Evolutionary conservation across 2,888 invertebrate species (phyloP).

Genomic region (Hydraecia micacea): DNA sequence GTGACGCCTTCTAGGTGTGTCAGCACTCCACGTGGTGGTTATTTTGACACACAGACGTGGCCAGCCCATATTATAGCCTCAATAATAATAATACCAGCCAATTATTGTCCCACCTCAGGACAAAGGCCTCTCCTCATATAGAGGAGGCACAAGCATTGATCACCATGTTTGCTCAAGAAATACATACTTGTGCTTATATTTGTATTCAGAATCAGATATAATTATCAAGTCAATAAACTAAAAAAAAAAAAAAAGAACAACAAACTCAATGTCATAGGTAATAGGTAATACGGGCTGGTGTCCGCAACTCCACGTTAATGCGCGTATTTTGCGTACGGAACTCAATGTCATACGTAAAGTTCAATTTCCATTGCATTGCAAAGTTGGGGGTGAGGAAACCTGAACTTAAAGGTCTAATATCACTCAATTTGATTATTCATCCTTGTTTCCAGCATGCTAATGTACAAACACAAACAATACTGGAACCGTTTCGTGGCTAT

Average conservation of each 20-base stretch:
- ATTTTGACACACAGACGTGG: too few relatives aligned
- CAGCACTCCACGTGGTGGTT: too few relatives aligned
- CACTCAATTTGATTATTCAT: background rate
- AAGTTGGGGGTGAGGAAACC: background rate
- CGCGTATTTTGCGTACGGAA: too few relatives aligned
- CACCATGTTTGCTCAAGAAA: background rate
- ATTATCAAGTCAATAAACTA: too few relatives aligned
- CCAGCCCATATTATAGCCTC: too few relatives aligned
- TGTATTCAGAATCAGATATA: background rate
- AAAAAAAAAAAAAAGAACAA: too few relatives aligned
- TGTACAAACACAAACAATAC: conserved; percentile 94
- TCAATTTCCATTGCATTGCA: background rate
- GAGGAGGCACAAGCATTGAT: background rate
- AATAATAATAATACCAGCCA: background rate
- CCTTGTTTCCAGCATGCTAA: conserved; percentile 92
- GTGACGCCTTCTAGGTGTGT: too few relatives aligned
- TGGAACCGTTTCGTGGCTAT: conserved; percentile 95
- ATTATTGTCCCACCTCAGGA: background rate
- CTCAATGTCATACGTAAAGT: background rate
- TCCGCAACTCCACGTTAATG: too few relatives aligned
- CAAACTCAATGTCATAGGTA: too few relatives aligned
- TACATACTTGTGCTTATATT: background rate
- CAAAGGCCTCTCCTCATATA: background rate
- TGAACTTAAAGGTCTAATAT: background rate
- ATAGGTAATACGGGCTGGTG: too few relatives aligned